Evolutionary conservation across 2,113 vertebrate genomes (phyloP).

Genomic region (Brachypodius melanocephalos): DNA sequence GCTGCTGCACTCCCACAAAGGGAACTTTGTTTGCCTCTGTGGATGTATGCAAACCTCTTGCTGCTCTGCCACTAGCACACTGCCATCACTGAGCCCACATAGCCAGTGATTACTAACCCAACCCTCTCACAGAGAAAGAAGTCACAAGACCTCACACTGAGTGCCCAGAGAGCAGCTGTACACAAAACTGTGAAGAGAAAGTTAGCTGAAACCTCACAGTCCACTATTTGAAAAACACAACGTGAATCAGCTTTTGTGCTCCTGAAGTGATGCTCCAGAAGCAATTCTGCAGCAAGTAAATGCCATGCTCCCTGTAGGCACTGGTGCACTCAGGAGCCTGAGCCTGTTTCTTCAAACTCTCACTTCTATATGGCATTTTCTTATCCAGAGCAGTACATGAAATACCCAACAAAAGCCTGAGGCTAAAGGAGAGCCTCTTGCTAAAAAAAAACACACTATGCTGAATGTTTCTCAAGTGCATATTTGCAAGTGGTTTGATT

Average conservation of each 20-base stretch:
- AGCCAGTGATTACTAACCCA: neutral
- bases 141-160: neutral
- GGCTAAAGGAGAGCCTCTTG: neutral
- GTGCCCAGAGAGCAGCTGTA: neutral
- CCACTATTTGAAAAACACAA: neutral
- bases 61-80: neutral
- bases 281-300: neutral
- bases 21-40: neutral
- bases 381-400: neutral
- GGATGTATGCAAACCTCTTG: neutral
- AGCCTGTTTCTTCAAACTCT: neutral
- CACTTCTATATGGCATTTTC: neutral
- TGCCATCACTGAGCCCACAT: neutral
- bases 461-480: neutral
- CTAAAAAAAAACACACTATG: neutral
- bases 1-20: neutral
- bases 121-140: neutral
- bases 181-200: neutral
- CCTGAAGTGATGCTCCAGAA: neutral
- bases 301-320: rapidly evolving
- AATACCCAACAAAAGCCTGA: neutral
- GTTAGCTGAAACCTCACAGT: neutral
- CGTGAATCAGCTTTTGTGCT: neutral
- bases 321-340: neutral
- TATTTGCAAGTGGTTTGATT: neutral